A percentile compares a stretch with the other conserved stretches of the same genome.
phyloP scores from a whole-genome alignment of 2,797 vertebrate species.

The Chromobotia macracanthus region DNA sequence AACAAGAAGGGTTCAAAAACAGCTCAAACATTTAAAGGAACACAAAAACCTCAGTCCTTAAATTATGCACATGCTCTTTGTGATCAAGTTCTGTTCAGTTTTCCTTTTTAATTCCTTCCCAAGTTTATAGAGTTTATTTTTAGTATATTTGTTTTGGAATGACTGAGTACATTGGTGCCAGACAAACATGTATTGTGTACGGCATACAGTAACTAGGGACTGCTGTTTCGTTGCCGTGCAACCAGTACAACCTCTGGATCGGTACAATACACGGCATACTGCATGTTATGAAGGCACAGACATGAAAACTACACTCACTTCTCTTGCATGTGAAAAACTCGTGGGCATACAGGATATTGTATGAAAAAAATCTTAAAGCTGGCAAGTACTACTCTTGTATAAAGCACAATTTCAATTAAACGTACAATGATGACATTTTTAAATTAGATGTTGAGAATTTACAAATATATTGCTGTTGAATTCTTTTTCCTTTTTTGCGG shows the following conservation, averaged over 20 bases:
- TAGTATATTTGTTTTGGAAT: background rate
- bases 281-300: constrained; percentile 92
- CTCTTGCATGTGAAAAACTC: constrained; percentile 70
- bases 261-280: constrained; percentile 81
- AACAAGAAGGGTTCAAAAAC: constrained; percentile 76
- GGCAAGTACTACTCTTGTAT: constrained; percentile 70
- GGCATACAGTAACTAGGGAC: constrained; percentile 66
- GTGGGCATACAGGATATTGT: constrained; percentile 59
- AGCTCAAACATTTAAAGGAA: constrained; percentile 67
- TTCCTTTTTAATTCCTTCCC: constrained; percentile 37
- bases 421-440: constrained; percentile 78
- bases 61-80: constrained; percentile 69
- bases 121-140: constrained; percentile 43
- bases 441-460: constrained; percentile 83
- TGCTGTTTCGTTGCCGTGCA: constrained; percentile 53
- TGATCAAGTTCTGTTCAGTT: constrained; percentile 41
- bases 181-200: constrained; percentile 87
- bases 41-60: too few species aligned
- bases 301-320: too few species aligned
- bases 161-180: constrained; percentile 78
- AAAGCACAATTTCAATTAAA: constrained; percentile 77
- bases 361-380: constrained; percentile 56
- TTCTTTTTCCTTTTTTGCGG: constrained; percentile 70
- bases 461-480: constrained; percentile 87
- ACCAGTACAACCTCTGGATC: constrained; percentile 74